phyloP scores from a whole-genome alignment of 2,113 vertebrate genomes.

The Lepisosteus oculatus region DNA sequence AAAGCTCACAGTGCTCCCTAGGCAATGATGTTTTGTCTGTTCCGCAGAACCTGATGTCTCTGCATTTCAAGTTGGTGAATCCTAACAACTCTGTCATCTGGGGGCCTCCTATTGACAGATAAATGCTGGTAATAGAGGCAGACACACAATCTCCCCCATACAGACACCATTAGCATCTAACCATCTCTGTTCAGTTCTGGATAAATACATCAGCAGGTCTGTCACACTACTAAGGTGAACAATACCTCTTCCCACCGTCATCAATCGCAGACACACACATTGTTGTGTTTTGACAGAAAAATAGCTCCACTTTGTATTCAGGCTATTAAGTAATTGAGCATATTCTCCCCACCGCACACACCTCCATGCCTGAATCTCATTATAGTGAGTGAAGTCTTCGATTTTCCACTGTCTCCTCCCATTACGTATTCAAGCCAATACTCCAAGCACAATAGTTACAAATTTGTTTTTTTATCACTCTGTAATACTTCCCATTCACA shows the following conservation, averaged over 20 bases:
- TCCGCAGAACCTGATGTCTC: not conserved
- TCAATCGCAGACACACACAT: conserved; percentile 34
- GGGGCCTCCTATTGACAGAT: conserved; percentile 10
- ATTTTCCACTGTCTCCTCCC: conserved; percentile 7
- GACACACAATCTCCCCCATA: not conserved
- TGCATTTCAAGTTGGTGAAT: not conserved
- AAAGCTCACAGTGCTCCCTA: not conserved
- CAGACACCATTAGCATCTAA: conserved; percentile 3
- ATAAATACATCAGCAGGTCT: conserved; percentile 23
- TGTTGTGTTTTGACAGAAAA: conserved; percentile 58
- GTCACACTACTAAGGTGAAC: conserved; percentile 22
- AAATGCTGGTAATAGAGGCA: not conserved
- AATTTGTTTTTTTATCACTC: conserved; percentile 37
- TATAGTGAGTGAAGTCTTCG: conserved; percentile 1
- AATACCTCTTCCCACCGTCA: conserved; percentile 40
- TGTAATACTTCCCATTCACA: conserved; percentile 25
- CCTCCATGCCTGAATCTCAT: conserved; percentile 3
- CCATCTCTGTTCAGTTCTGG: not conserved
- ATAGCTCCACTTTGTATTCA: conserved; percentile 49
- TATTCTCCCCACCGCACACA: not conserved
- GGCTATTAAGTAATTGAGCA: conserved; percentile 31
- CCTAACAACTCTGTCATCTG: not conserved
- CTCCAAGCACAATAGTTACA: conserved; percentile 4
- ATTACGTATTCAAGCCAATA: conserved; percentile 9
- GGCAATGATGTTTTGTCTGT: not conserved